Percentiles rank a stretch among this genome's conserved stretches.
These are phyloP conservation scores for Nothobranchius furzeri DNA, from an alignment of 2,113 vertebrate genomes.

Conservation along the genomic window DNA sequence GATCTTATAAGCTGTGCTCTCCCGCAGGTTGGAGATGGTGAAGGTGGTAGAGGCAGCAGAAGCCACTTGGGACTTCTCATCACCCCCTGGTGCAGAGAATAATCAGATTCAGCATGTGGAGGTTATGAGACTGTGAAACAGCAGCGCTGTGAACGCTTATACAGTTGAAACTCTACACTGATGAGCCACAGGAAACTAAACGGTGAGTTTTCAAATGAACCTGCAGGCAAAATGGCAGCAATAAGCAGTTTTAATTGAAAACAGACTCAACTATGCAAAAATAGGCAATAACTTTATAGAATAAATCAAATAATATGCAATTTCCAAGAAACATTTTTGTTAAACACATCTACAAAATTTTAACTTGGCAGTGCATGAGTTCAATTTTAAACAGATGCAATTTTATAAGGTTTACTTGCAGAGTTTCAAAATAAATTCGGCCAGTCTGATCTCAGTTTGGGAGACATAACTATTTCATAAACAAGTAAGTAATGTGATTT, in stretches of 20 bases:
- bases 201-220: background rate
- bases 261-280: background rate
- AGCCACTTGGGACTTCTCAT: constrained; percentile 74
- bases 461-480: too few species aligned
- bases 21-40: constrained; percentile 75
- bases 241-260: background rate
- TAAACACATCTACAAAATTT: background rate
- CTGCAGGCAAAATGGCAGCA: background rate
- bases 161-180: background rate
- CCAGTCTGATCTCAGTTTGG: background rate
- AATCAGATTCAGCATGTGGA: constrained; percentile 12
- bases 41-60: constrained; percentile 70
- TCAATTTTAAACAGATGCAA: background rate
- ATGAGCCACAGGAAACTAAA: constrained; percentile 5
- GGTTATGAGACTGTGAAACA: constrained; percentile 11
- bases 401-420: background rate
- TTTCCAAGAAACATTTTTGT: background rate
- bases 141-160: background rate
- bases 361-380: background rate
- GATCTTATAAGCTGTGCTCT: constrained; percentile 83
- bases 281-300: background rate
- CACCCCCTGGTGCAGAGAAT: constrained; percentile 72
- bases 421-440: background rate
- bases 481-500: too few species aligned
- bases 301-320: background rate